These are phyloP conservation scores for Thamnophis elegans DNA, from an alignment of 2,797 vertebrate genomes.

Conservation along the genomic window DNA sequence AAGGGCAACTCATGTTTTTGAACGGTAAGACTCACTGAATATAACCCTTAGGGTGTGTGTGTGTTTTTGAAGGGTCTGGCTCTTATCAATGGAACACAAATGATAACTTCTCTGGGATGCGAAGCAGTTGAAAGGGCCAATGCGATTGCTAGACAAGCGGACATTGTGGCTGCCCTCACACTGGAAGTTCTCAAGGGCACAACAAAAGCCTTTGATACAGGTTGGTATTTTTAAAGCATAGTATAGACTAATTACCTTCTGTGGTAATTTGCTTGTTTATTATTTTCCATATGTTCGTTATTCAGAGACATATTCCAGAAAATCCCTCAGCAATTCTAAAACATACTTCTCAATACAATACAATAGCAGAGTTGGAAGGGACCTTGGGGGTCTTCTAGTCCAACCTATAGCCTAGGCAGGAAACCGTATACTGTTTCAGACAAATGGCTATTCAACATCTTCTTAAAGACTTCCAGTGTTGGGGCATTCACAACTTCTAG, in stretches of 20 bases:
- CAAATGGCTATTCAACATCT: too few species aligned
- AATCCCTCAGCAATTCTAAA: background rate
- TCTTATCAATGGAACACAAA: constrained; percentile 96
- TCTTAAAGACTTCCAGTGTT: too few species aligned
- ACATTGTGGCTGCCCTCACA: constrained; percentile 94
- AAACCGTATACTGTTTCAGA: too few species aligned
- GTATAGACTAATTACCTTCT: background rate
- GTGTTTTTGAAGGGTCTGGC: constrained; percentile 83
- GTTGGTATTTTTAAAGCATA: constrained; percentile 68
- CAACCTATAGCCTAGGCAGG: too few species aligned
- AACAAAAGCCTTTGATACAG: constrained; percentile 95
- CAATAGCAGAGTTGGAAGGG: too few species aligned
- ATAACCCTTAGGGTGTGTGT: background rate
- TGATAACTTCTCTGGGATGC: constrained; percentile 96
- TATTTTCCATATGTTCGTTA: background rate
- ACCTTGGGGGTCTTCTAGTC: too few species aligned
- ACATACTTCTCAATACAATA: background rate
- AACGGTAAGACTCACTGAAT: background rate
- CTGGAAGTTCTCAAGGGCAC: constrained; percentile 96
- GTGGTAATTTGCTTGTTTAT: background rate
- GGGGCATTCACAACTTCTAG: too few species aligned
- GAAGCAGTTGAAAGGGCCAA: constrained; percentile 92
- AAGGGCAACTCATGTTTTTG: background rate
- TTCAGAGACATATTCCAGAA: background rate
- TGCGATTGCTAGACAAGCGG: constrained; percentile 90